Evolutionary conservation across 2,113 vertebrate species (phyloP).

Genomic region (Tetrao urogallus): DNA sequence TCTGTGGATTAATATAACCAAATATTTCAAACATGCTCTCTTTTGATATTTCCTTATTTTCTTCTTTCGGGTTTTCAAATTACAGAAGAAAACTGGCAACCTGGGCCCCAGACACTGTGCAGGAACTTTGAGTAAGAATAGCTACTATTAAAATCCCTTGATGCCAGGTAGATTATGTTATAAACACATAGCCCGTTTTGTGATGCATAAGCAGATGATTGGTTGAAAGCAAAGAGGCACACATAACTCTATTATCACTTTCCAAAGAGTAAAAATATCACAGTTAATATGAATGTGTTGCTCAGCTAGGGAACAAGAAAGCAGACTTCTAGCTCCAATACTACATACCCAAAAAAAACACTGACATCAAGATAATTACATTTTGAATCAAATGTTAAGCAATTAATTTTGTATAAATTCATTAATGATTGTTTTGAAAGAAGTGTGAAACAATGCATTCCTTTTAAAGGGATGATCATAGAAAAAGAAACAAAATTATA

Average conservation of each 20-base stretch:
- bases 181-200: fast-evolving
- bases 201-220: not conserved
- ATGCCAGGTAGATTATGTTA: not conserved
- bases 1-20: not conserved
- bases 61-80: not conserved
- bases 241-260: not conserved
- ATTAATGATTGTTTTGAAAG: not conserved
- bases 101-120: not conserved
- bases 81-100: not conserved
- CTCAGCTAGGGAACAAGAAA: not conserved
- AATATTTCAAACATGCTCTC: not conserved
- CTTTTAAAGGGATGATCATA: not conserved
- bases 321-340: not conserved
- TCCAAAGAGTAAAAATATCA: not conserved
- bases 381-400: not conserved
- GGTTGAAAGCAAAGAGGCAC: not conserved
- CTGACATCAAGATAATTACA: not conserved
- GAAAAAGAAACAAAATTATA: not conserved
- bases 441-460: not conserved
- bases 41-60: not conserved
- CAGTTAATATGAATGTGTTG: not conserved
- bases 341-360: not conserved
- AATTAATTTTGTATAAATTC: not conserved
- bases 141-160: not conserved
- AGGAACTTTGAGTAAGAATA: not conserved